Base-by-base conservation (phyloP, 1,140 invertebrate species). In the Drosophila orena region DNA sequence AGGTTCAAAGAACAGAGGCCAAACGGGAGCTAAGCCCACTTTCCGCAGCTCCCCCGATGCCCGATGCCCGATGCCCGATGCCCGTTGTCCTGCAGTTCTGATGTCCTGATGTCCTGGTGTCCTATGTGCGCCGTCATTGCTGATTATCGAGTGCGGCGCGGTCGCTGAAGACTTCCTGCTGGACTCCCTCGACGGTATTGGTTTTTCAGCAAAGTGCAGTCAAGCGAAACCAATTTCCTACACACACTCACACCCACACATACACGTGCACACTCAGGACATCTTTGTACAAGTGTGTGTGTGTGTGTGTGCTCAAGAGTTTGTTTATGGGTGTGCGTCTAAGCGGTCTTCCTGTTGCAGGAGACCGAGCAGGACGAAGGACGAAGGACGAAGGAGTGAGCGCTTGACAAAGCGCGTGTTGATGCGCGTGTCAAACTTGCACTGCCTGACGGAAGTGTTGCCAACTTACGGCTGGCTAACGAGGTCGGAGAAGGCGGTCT, bases 161-260 rank as follows among this genome's bases (percentile, higher is more conserved):
- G 84, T 90, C 84, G 84, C 77, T 89, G 84, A 84, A 84, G 84
- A 84, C 84, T 90, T 89, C 84, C 84, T 84, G 77, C 77, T 58
- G 20, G 50, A 64, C 34, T 20, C 17, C 17, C 42, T 20, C 8
- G 15, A 10, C 30, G 46, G 76, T 88, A 81, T 89, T 88, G 72
- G 64, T 77, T 89, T 90, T 89, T 89, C 69, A 80, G 61, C 73
- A 79, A 61, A 89, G 80, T 74, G 79, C 85, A 89, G 69, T 73
- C 80, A 89, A 89, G 84, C 80, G 84, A 85, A 89, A 89, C 84
- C 84, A 84, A 89, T 89, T 89, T 89, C 84, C 84, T 89, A 79
- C 61, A 75, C 53, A 57, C 69, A 86, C n/a, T n/a, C n/a, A n/a
- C n/a, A n/a, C n/a, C n/a, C 61, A 75, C 53, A 57, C 69, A 86